Conservation (phyloP, 2,113 vertebrate species). For the Odontophorus gujanensis region DNA sequence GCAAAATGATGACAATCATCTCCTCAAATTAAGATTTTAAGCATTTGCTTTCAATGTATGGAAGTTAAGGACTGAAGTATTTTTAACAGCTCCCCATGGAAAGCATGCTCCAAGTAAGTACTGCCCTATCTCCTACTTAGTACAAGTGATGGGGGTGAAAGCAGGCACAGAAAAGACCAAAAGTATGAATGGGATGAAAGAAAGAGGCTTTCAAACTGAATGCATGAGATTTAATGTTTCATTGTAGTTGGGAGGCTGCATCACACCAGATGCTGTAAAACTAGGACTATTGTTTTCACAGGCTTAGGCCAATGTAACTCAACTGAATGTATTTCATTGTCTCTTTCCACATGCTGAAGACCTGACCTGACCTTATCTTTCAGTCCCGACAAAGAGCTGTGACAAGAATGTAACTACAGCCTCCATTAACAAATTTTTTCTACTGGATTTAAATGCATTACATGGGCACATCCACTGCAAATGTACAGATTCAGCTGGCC, state of each 20-base stretch:
- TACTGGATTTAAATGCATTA: not conserved
- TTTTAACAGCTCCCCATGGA: not conserved
- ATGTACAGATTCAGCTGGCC: accelerated
- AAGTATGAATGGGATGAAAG: not conserved
- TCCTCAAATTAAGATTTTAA: not conserved
- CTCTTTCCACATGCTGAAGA: not conserved
- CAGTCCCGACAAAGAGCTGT: not conserved
- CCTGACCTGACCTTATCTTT: not conserved
- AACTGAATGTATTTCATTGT: not conserved
- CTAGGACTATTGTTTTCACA: not conserved
- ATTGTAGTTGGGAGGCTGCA: not conserved
- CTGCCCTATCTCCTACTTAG: not conserved
- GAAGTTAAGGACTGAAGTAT: not conserved
- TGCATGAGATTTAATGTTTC: not conserved
- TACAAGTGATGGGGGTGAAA: not conserved
- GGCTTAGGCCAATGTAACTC: not conserved
- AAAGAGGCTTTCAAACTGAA: not conserved
- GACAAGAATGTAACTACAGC: not conserved
- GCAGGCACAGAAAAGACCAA: not conserved
- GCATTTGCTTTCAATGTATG: not conserved
- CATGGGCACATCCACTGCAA: not conserved
- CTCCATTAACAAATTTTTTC: not conserved
- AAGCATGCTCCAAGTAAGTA: not conserved
- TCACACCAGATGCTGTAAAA: not conserved
- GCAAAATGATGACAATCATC: not conserved